phyloP scores from a whole-genome alignment of 2,113 vertebrate genomes.

The Phaethon lepturus region DNA sequence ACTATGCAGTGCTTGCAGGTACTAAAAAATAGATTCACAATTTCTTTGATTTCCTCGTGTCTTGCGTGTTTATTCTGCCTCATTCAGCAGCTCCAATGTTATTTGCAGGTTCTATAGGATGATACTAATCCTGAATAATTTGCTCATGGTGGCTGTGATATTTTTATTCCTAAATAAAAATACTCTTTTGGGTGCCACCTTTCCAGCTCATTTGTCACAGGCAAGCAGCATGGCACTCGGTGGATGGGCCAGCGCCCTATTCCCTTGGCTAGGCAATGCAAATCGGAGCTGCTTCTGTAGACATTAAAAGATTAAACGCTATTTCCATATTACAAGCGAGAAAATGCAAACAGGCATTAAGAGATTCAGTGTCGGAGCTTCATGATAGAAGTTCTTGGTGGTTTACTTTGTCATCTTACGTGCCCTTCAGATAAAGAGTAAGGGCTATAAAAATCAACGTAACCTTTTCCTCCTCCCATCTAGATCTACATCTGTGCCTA shows the following conservation, averaged over 20 bases:
- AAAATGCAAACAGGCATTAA: neutral
- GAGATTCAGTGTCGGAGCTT: neutral
- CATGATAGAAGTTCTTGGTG: neutral
- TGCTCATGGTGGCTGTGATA: neutral
- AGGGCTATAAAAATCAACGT: neutral
- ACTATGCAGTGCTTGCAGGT: neutral
- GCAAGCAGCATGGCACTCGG: neutral
- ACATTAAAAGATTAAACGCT: neutral
- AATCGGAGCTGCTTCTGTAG: neutral
- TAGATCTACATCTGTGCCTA: neutral
- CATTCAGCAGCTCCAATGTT: neutral
- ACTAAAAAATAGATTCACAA: neutral
- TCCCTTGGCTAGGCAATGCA: neutral
- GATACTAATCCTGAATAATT: neutral
- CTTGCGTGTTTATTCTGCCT: neutral
- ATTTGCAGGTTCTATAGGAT: neutral
- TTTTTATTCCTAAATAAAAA: neutral
- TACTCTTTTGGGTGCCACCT: neutral
- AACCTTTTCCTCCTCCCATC: constrained; percentile 12
- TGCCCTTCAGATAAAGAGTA: constrained; percentile 23
- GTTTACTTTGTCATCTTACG: neutral
- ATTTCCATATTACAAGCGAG: neutral
- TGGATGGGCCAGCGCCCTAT: neutral
- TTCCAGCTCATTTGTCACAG: fast-evolving
- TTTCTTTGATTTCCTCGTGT: neutral